Percentiles rank a stretch among this genome's conserved stretches.
Conservation (phyloP, 2,113 vertebrate species). For the Alligator mississippiensis region DNA sequence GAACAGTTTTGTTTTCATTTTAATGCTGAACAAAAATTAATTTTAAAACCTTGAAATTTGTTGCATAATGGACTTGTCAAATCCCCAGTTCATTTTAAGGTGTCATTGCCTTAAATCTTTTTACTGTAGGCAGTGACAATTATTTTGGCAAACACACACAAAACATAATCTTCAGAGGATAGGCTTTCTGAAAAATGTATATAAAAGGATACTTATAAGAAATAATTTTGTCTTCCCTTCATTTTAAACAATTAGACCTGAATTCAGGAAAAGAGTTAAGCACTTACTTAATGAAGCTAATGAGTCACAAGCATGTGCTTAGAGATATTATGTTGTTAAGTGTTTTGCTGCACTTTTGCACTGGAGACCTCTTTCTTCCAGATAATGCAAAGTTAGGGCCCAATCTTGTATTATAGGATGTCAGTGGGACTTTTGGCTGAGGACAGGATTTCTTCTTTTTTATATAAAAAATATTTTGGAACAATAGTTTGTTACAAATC, state of each 20-base stretch:
- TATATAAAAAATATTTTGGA: not conserved
- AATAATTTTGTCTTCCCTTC: not conserved
- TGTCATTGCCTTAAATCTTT: not conserved
- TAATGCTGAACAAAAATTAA: not conserved
- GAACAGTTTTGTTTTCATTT: not conserved
- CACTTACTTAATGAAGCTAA: not conserved
- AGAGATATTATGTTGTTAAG: not conserved
- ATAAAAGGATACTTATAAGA: not conserved
- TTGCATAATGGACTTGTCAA: not conserved
- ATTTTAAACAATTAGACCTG: rapidly evolving
- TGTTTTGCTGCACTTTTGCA: not conserved
- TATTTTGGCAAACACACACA: not conserved
- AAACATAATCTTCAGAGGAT: not conserved
- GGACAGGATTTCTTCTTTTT: too few species aligned
- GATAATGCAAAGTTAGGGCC: not conserved
- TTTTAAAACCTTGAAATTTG: not conserved
- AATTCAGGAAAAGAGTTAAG: not conserved
- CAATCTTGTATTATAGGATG: too few species aligned
- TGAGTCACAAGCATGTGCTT: not conserved
- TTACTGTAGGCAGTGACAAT: not conserved
- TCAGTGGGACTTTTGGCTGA: not conserved
- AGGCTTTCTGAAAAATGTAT: not conserved
- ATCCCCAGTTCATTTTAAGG: rapidly evolving
- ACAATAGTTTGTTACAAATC: not conserved
- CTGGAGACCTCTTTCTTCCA: not conserved